Base-by-base conservation (phyloP, 2,888 invertebrate genomes). In the Chrysomela aeneicollis region DNA sequence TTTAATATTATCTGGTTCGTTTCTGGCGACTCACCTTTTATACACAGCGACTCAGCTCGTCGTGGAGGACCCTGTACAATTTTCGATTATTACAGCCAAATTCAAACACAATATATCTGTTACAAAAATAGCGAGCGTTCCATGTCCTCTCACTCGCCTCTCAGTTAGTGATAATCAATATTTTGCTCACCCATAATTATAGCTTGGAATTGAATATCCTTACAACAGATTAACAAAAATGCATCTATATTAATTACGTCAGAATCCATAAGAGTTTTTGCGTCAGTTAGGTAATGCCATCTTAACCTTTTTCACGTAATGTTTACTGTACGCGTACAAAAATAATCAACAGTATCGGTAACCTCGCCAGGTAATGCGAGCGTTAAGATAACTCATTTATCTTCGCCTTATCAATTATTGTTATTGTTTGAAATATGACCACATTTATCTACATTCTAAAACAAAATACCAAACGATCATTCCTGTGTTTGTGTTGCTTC, bases 321-420 rank as follows among this genome's bases (percentile, higher is more conserved):
- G 12, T 19, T 21, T 17, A 17, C 26, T 15, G 15, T 46, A 46
- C 17, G 35, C 18, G 6, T 42, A 42, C 4, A 12, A 42, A 42
- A 42, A n/a, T 42, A 15, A 15, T 42, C n/a, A 15, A 42, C 42
- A 42, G 8, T 42, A n/a, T 42, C 42, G 15, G 4, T 4, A 15
- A 42, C 42, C 42, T 42, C n/a, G 42, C 2, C 15, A 15, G 46
- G 57, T 57, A 37, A 57, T 57, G 15, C n/a, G 32, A 4, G 1
- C 22, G 42, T 47, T 46, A 15, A 57, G 57, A 57, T 57, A 57
- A 57, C 6, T 46, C 57, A 17, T 46, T 46, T 57, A 57, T 57
- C 47, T 57, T 46, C 12, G 30, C 26, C 46, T 57, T 57, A 57
- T 57, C 57, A 46, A 15, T 57, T 46, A 57, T 30, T 52, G 32